phyloP scores from a whole-genome alignment of 2,113 vertebrate genomes.

The Natator depressus region DNA sequence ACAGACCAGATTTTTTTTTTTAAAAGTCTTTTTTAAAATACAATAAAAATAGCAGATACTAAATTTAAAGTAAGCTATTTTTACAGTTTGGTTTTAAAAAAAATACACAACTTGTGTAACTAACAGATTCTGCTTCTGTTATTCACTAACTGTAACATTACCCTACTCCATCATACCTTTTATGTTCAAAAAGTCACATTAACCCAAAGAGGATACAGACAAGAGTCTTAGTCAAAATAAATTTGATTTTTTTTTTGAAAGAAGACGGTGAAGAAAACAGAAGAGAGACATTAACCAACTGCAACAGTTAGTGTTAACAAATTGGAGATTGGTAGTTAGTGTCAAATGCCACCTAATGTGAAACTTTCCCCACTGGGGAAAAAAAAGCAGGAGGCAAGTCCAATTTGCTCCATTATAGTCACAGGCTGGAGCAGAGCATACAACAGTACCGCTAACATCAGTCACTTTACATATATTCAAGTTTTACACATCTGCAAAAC shows the following conservation, averaged over 20 bases:
- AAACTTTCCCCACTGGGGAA: constrained; percentile 71
- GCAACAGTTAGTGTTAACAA: constrained; percentile 32
- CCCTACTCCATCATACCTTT: constrained; percentile 45
- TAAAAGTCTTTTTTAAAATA: neutral
- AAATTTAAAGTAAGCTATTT: neutral
- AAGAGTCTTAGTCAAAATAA: constrained; percentile 48
- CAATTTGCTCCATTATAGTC: neutral
- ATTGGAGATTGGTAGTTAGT: constrained; percentile 24
- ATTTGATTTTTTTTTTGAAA: neutral
- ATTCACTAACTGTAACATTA: constrained; percentile 29
- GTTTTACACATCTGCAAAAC: constrained; percentile 75
- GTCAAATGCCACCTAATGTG: constrained; percentile 50
- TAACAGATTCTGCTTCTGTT: neutral
- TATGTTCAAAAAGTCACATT: constrained; percentile 51
- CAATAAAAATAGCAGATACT: neutral
- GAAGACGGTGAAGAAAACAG: neutral
- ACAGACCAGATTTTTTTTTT: neutral
- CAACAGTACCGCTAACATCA: constrained; percentile 34
- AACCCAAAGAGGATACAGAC: constrained; percentile 29
- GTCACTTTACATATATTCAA: constrained; percentile 53
- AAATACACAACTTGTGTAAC: neutral
- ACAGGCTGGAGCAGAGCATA: constrained; percentile 16
- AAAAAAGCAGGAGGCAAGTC: neutral
- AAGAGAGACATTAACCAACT: constrained; percentile 34
- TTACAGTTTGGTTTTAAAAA: neutral